Conservation (phyloP, 2,797 vertebrate genomes). For the Ctenosaura bakeri region DNA sequence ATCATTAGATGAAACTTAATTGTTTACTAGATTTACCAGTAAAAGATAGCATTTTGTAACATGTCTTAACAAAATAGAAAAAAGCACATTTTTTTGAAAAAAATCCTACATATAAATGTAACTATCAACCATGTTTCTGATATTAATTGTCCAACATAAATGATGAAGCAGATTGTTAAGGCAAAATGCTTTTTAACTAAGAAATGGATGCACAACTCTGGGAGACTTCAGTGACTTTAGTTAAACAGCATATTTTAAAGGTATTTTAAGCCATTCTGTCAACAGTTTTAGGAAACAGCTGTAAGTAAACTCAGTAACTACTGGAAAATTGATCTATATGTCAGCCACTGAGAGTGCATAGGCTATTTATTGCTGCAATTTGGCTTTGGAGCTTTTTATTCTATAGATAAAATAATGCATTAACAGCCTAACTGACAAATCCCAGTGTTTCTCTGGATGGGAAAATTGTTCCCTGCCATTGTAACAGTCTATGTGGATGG, state of each 20-base stretch:
- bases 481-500: background rate
- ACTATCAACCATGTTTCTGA: background rate
- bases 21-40: background rate
- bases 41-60: background rate
- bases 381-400: background rate
- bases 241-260: background rate
- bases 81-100: background rate
- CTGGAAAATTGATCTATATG: background rate
- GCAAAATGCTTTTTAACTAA: background rate
- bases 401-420: background rate
- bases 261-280: background rate
- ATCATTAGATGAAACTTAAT: background rate
- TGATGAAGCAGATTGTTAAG: conserved; percentile 3
- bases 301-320: background rate
- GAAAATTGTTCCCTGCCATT: background rate
- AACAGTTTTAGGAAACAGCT: background rate
- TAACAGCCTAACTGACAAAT: background rate
- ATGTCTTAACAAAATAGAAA: background rate
- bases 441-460: background rate
- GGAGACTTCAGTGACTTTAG: background rate
- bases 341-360: background rate
- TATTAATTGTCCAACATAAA: conserved; percentile 1
- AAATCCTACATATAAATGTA: background rate
- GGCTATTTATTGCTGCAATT: background rate
- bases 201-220: background rate